phyloP scores from a whole-genome alignment of 2,888 invertebrate genomes.

The Morinoia aosen region DNA sequence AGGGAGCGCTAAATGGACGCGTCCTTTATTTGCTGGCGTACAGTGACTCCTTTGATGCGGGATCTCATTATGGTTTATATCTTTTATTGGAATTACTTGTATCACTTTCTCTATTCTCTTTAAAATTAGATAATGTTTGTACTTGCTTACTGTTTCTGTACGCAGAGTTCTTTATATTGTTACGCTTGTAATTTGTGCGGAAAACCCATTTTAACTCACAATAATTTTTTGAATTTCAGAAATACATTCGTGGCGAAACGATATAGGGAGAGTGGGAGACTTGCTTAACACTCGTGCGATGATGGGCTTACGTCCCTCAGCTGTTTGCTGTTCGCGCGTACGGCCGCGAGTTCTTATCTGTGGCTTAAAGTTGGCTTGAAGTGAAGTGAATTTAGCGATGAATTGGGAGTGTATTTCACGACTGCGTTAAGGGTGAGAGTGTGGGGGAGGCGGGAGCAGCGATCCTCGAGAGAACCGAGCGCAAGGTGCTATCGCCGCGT shows the following conservation, averaged over 20 bases:
- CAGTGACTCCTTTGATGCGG: conserved; percentile 32
- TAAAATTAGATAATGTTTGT: background rate
- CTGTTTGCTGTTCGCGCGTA: background rate
- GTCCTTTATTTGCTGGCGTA: background rate
- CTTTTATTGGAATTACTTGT: background rate
- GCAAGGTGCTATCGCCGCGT: too few species aligned
- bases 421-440: background rate
- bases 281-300: background rate
- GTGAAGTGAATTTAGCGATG: background rate
- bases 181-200: background rate
- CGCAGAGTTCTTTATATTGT: background rate
- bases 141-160: background rate
- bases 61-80: background rate
- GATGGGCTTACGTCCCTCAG: background rate
- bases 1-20: background rate
- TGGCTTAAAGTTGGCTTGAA: background rate
- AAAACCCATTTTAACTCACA: background rate
- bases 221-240: background rate
- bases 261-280: background rate
- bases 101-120: background rate
- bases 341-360: background rate
- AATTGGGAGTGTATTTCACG: background rate
- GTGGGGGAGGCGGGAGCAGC: background rate
- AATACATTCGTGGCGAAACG: background rate
- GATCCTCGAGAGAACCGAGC: too few species aligned